Evolutionary conservation across 2,888 invertebrate genomes (phyloP).

Genomic region (Erebia palarica): DNA sequence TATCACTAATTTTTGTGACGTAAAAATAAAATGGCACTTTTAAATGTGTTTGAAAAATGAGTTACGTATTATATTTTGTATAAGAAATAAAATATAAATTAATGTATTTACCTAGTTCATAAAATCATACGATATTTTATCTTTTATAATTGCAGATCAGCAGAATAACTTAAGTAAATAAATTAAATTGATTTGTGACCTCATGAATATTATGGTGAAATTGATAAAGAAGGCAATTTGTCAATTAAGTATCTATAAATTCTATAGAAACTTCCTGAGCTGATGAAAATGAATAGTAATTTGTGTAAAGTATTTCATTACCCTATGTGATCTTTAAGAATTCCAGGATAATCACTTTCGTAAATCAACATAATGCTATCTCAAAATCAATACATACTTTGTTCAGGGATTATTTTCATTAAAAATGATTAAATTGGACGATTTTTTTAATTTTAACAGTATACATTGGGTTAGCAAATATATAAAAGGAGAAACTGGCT

Average conservation of each 20-base stretch:
- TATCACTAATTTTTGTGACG: neutral
- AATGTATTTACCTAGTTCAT: neutral
- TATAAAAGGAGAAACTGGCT: too few relatives aligned
- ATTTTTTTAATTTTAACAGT: neutral
- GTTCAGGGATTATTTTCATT: constrained; percentile 11
- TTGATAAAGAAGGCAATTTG: constrained; percentile 28
- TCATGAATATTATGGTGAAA: constrained; percentile 27
- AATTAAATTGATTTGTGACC: constrained; percentile 16
- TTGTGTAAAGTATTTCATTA: constrained; percentile 25
- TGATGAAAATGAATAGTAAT: constrained; percentile 27
- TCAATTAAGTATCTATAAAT: constrained; percentile 29
- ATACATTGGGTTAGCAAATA: too few relatives aligned
- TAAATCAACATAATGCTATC: constrained; percentile 11
- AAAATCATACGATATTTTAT: neutral
- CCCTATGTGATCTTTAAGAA: constrained; percentile 11
- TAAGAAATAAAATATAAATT: too few relatives aligned
- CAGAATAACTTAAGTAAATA: constrained; percentile 7
- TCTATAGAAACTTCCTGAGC: constrained; percentile 21
- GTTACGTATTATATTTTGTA: too few relatives aligned
- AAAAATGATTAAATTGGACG: neutral
- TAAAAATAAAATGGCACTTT: neutral
- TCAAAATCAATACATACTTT: constrained; percentile 12
- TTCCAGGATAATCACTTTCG: constrained; percentile 18
- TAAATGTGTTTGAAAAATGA: too few relatives aligned
- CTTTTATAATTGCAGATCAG: neutral